These are phyloP conservation scores for Syncerus caffer DNA, from an alignment of 2,797 vertebrate genomes.

Conservation along the genomic window DNA sequence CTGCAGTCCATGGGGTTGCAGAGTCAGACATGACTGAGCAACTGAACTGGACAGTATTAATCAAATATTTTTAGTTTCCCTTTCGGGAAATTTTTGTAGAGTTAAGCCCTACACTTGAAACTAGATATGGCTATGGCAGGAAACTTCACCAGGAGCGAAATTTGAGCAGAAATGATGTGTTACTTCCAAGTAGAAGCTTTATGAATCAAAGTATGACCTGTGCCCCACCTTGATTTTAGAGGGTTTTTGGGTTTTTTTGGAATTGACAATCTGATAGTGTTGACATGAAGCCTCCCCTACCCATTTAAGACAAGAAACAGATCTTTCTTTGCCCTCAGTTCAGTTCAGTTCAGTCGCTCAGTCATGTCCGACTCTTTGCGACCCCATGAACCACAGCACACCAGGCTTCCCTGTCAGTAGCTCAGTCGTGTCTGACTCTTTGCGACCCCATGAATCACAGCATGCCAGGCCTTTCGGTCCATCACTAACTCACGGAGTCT, in stretches of 20 bases:
- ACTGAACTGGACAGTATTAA: background rate
- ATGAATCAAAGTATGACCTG: background rate
- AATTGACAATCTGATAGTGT: background rate
- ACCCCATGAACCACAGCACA: background rate
- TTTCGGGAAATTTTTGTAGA: background rate
- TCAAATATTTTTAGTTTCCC: background rate
- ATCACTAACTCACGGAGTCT: too few species aligned
- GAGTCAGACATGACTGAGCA: background rate
- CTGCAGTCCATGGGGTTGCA: background rate
- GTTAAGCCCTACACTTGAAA: background rate
- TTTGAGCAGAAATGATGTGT: background rate
- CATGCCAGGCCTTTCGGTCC: accelerated
- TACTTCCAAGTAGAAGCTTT: background rate
- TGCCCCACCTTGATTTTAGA: background rate
- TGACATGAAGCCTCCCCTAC: background rate
- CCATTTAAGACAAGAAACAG: background rate
- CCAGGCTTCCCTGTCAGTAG: background rate
- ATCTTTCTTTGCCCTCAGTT: background rate
- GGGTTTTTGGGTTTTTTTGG: background rate
- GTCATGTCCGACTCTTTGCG: accelerated
- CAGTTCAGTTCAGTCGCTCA: background rate
- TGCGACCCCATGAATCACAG: accelerated
- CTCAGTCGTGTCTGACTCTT: accelerated
- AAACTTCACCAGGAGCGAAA: background rate
- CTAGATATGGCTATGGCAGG: background rate